phyloP scores from a whole-genome alignment of 2,113 vertebrate genomes.

The Dolichallabes microphthalmus region DNA sequence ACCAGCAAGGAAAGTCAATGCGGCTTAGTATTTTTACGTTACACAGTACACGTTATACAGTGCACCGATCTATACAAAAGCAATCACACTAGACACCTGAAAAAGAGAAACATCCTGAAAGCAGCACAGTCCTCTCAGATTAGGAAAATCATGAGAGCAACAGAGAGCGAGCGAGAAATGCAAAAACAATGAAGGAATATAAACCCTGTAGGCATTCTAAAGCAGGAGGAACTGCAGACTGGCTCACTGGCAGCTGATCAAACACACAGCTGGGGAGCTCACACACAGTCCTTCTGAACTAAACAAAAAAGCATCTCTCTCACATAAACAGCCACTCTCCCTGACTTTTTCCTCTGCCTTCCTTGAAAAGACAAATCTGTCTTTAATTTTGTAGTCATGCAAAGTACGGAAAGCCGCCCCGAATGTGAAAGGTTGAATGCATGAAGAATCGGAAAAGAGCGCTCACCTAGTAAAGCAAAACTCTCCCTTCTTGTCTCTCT shows the following conservation, averaged over 20 bases:
- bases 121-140: background rate
- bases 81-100: background rate
- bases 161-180: background rate
- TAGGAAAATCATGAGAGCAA: background rate
- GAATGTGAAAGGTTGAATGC: background rate
- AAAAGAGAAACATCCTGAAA: background rate
- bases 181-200: slow-evolving; percentile 1
- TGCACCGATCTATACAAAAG: background rate
- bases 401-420: slow-evolving; percentile 9
- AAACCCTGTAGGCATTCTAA: slow-evolving; percentile 19
- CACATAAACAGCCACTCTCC: slow-evolving; percentile 42
- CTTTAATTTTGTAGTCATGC: slow-evolving; percentile 39
- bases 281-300: slow-evolving; percentile 39
- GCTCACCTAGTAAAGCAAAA: slow-evolving; percentile 32
- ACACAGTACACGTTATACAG: background rate
- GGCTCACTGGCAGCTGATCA: slow-evolving; percentile 55
- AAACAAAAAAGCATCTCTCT: slow-evolving; percentile 40
- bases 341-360: slow-evolving; percentile 1
- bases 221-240: slow-evolving; percentile 48
- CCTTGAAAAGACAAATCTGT: slow-evolving; percentile 14
- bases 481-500: background rate
- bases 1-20: background rate
- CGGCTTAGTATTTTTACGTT: background rate
- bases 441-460: background rate
- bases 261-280: slow-evolving; percentile 47